phyloP scores from a whole-genome alignment of 2,888 invertebrate species.

The Seladonia tumulorum region DNA sequence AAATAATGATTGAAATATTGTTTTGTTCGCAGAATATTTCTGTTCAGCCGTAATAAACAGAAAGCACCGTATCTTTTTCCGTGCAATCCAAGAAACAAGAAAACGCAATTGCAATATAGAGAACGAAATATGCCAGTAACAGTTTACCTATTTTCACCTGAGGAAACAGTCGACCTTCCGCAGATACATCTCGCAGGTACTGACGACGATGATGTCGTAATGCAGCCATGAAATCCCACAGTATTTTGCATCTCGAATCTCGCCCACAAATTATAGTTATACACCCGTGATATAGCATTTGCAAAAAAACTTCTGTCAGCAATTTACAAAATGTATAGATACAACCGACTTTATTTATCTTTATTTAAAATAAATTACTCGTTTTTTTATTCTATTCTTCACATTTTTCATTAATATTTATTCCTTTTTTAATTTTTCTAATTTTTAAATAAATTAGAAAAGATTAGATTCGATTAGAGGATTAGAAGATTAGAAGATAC shows the following conservation, averaged over 20 bases:
- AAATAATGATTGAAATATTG: neutral
- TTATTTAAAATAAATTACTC: neutral
- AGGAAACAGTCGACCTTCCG: conserved; percentile 2
- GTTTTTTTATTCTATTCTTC: neutral
- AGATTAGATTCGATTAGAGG: no score
- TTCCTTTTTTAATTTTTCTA: neutral
- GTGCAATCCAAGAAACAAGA: neutral
- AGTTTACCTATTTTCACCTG: neutral
- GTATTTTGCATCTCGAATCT: conserved; percentile 2
- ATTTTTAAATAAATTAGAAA: neutral
- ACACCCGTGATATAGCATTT: neutral
- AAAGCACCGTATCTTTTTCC: neutral
- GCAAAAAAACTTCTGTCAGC: neutral
- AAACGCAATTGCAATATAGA: neutral
- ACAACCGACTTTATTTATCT: neutral
- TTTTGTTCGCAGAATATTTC: neutral
- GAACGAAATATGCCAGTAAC: neutral
- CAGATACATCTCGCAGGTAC: neutral
- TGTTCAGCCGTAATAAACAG: neutral
- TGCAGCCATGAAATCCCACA: neutral
- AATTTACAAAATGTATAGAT: neutral
- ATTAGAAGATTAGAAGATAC: no score
- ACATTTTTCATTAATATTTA: neutral
- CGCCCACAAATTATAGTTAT: neutral
- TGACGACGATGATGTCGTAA: neutral